phyloP scores from a whole-genome alignment of 2,797 vertebrate species.

The Chiloscyllium punctatum region DNA sequence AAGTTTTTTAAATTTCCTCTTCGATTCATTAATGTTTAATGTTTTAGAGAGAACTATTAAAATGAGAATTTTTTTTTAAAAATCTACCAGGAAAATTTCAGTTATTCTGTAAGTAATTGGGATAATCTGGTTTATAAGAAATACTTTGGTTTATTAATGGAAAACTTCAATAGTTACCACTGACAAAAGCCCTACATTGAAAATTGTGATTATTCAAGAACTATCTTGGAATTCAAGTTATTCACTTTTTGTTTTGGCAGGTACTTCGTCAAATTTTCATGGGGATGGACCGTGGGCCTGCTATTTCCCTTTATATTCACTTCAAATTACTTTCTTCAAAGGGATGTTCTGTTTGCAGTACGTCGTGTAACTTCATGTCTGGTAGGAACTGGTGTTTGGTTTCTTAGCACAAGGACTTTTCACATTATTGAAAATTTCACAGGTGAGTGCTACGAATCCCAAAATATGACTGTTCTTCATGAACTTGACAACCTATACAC shows the following conservation, averaged over 20 bases:
- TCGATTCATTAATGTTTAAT: background rate
- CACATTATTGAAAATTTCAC: slow-evolving; percentile 71
- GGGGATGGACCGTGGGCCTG: slow-evolving; percentile 86
- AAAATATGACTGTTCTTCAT: slow-evolving; percentile 35
- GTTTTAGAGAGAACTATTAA: background rate
- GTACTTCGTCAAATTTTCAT: slow-evolving; percentile 89
- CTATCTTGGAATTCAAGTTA: background rate
- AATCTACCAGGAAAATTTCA: background rate
- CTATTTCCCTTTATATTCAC: slow-evolving; percentile 80
- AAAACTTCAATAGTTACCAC: background rate
- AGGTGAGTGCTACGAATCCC: slow-evolving; percentile 62
- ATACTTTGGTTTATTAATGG: background rate
- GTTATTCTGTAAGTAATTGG: background rate
- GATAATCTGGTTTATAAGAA: background rate
- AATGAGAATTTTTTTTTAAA: background rate
- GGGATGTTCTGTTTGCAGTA: slow-evolving; percentile 51
- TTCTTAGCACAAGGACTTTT: slow-evolving; percentile 69
- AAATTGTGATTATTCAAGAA: background rate
- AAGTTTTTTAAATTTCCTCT: background rate
- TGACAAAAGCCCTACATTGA: background rate
- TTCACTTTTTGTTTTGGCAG: slow-evolving; percentile 54
- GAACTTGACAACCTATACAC: slow-evolving; percentile 57
- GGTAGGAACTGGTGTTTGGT: slow-evolving; percentile 81
- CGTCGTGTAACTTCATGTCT: slow-evolving; percentile 65
- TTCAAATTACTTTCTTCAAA: slow-evolving; percentile 61